These are phyloP conservation scores for Drosophila orosa DNA, from an alignment of 1,140 invertebrate species.

Conservation along the genomic window DNA sequence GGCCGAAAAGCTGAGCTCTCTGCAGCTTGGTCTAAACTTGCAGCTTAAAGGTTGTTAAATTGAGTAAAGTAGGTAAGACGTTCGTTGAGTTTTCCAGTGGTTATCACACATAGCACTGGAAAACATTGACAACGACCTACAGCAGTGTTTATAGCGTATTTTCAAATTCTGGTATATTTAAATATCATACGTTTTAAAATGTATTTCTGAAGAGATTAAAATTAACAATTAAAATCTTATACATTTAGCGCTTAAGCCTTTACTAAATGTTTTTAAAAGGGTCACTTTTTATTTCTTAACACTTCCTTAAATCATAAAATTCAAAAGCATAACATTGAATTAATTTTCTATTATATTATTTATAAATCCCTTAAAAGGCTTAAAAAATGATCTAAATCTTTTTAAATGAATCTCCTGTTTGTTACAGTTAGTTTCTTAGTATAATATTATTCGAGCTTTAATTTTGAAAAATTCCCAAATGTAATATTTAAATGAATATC, in stretches of 20 bases:
- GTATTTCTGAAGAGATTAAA: too few relatives aligned
- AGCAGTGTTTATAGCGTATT: neutral
- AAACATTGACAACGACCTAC: neutral
- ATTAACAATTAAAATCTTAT: neutral
- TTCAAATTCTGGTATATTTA: too few relatives aligned
- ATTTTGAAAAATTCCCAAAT: neutral
- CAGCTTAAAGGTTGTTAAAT: neutral
- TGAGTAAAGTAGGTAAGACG: neutral
- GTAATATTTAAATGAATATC: neutral
- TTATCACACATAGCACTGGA: neutral
- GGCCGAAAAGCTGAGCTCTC: constrained; percentile 15
- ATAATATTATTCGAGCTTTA: neutral
- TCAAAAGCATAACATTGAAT: neutral
- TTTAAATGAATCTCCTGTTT: neutral
- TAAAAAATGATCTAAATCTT: neutral
- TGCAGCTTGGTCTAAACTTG: neutral
- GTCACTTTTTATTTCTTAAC: too few relatives aligned
- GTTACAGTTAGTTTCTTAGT: neutral
- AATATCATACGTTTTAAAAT: too few relatives aligned
- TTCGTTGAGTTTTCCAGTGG: neutral
- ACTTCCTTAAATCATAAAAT: too few relatives aligned
- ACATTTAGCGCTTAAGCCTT: too few relatives aligned
- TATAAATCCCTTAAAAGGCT: neutral
- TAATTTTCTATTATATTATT: neutral
- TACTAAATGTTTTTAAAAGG: too few relatives aligned